phyloP scores from a whole-genome alignment of 2,113 vertebrate genomes.

The Rhagologus leucostigma region DNA sequence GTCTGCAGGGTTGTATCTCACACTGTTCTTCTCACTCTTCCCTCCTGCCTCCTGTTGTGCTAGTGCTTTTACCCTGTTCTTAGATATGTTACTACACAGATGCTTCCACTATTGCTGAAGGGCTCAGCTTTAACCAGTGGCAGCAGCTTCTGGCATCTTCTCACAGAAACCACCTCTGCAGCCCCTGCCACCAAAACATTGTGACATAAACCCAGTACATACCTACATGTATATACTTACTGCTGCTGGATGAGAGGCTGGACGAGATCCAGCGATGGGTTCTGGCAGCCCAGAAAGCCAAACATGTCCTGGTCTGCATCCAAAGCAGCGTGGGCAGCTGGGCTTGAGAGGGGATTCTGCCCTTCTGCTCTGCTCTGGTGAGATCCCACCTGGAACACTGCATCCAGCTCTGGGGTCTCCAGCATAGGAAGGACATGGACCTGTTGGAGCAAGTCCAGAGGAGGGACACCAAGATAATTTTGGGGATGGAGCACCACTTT shows the following conservation, averaged over 20 bases:
- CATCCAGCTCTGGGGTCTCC: background rate
- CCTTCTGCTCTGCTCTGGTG: background rate
- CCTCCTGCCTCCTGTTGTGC: background rate
- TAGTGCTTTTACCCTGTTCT: background rate
- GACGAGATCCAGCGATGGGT: background rate
- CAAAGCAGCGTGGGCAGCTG: background rate
- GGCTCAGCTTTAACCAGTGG: background rate
- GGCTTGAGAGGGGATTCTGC: background rate
- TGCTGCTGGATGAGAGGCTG: too few species aligned
- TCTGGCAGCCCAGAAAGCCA: background rate
- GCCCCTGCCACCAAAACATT: accelerated
- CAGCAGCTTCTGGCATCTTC: background rate
- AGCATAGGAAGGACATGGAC: background rate
- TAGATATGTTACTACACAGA: background rate
- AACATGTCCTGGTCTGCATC: background rate
- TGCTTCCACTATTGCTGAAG: accelerated
- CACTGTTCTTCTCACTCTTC: background rate
- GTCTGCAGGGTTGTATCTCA: background rate
- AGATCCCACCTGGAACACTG: background rate
- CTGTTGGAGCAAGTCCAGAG: background rate
- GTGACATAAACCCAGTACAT: background rate
- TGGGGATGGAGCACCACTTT: background rate
- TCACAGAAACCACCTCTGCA: background rate
- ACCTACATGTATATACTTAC: background rate
- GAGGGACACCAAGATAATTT: background rate